Conservation (phyloP, 2,888 invertebrate genomes). For the Lobophora halterata region DNA sequence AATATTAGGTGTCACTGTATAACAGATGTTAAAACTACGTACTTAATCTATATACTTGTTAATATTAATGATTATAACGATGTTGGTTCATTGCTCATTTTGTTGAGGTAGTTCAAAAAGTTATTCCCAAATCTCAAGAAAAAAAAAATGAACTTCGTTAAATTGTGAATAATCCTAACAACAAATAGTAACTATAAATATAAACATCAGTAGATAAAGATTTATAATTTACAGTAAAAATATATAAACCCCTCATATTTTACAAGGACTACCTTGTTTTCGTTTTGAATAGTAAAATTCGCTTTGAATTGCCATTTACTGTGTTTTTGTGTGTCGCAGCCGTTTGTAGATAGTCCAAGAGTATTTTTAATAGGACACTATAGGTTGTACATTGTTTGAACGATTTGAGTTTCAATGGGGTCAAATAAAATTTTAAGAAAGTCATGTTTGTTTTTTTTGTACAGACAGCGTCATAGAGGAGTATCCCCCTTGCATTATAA, state of each 20-base stretch:
- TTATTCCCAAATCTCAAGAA: background rate
- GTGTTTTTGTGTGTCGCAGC: slow-evolving; percentile 36
- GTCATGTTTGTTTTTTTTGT: slow-evolving; percentile 34
- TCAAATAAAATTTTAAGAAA: slow-evolving; percentile 78
- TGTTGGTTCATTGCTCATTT: slow-evolving; percentile 64
- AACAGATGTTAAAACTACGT: slow-evolving; percentile 76
- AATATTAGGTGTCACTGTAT: slow-evolving; percentile 78
- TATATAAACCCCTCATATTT: no score
- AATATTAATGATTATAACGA: slow-evolving; percentile 74
- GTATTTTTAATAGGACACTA: slow-evolving; percentile 54
- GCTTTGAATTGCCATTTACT: slow-evolving; percentile 37
- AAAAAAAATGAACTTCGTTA: no score
- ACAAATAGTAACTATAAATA: no score
- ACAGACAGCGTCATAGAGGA: no score
- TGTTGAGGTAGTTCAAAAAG: slow-evolving; percentile 15
- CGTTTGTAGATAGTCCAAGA: slow-evolving; percentile 54
- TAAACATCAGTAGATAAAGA: no score
- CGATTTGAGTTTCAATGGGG: slow-evolving; percentile 73
- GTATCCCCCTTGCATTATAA: no score
- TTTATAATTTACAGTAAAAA: no score
- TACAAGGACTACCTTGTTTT: slow-evolving; percentile 1
- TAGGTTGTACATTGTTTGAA: slow-evolving; percentile 74
- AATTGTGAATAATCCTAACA: no score
- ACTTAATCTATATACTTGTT: slow-evolving; percentile 79
- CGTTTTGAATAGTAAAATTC: slow-evolving; percentile 48